Percentiles rank a stretch among this genome's conserved stretches.
Evolutionary conservation across 2,113 vertebrate species (phyloP).

Genomic region (Onychorhynchus coronatus): DNA sequence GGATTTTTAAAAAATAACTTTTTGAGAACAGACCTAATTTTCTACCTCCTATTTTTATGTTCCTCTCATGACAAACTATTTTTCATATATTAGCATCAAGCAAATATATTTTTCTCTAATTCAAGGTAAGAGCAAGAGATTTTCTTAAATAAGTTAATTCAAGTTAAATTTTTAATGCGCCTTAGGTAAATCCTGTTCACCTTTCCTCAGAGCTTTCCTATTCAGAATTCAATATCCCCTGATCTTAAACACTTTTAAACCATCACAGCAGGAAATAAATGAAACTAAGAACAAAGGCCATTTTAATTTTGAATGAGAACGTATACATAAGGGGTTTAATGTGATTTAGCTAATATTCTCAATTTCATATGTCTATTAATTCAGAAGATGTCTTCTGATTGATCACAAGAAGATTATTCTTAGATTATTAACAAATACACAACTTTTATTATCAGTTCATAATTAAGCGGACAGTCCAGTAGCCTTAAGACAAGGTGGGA

Average conservation of each 20-base stretch:
- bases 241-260: background rate
- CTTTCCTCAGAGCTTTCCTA: background rate
- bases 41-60: background rate
- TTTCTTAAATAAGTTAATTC: background rate
- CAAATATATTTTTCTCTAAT: background rate
- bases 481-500: background rate
- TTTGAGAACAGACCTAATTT: background rate
- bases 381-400: background rate
- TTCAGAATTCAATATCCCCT: background rate
- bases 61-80: background rate
- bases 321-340: background rate
- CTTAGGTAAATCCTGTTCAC: background rate
- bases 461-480: background rate
- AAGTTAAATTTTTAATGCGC: background rate
- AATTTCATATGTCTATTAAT: background rate
- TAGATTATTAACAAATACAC: background rate
- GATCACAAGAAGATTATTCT: background rate
- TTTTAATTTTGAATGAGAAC: constrained; percentile 9
- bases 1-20: background rate
- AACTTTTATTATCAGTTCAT: background rate
- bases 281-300: background rate
- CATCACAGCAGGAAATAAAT: background rate
- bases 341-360: background rate
- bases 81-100: background rate
- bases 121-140: background rate